Conservation (phyloP, 1,140 invertebrate species). For the Coenobita brevimanus region DNA sequence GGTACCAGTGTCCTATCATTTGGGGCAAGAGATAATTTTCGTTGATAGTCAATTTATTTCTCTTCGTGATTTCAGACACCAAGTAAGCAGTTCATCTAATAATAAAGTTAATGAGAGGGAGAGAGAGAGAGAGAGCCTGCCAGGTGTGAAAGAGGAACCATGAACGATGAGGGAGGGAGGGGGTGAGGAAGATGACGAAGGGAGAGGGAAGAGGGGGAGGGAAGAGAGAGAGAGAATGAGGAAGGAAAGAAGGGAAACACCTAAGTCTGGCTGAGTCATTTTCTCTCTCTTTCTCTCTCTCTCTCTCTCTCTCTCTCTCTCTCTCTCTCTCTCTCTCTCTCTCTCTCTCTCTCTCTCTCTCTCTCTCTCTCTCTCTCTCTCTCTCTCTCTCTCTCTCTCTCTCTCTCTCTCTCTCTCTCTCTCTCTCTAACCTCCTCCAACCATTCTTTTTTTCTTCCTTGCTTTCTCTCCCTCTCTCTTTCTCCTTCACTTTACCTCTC, state of each 20-base stretch:
- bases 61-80: too few species aligned
- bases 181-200: background rate
- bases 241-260: background rate
- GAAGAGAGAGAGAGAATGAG: background rate
- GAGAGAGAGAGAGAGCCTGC: slow-evolving; percentile 1
- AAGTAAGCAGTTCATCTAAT: too few species aligned
- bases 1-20: too few species aligned
- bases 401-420: slow-evolving; percentile 11
- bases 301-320: slow-evolving; percentile 15
- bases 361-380: slow-evolving; percentile 39
- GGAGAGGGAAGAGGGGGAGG: slow-evolving; percentile 1
- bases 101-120: background rate
- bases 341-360: slow-evolving; percentile 32
- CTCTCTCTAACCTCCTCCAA: too few species aligned
- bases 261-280: slow-evolving; percentile 6
- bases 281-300: slow-evolving; percentile 9
- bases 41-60: too few species aligned
- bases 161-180: background rate
- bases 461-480: background rate
- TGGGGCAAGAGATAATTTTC: too few species aligned
- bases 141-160: background rate
- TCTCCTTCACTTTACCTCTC: slow-evolving; percentile 20
- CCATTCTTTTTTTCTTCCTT: background rate
- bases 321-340: slow-evolving; percentile 21
- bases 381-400: slow-evolving; percentile 16